These are phyloP conservation scores for Folsomia candida DNA, from an alignment of 2,888 invertebrate species.

Conservation along the genomic window DNA sequence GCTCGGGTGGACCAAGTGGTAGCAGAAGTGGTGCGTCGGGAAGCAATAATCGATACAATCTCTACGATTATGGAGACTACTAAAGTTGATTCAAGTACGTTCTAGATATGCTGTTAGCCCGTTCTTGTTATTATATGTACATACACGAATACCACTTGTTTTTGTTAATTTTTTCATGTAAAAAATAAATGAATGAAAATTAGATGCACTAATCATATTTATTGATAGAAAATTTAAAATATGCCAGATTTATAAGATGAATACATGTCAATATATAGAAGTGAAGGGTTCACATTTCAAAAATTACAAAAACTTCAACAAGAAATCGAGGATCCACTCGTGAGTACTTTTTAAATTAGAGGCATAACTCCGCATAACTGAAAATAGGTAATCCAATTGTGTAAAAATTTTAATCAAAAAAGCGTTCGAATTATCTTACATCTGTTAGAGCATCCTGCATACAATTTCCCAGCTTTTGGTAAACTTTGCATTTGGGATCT, in stretches of 20 bases:
- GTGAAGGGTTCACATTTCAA: background rate
- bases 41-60: too few species aligned
- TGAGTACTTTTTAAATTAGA: conserved; percentile 7
- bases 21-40: too few species aligned
- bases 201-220: too few species aligned
- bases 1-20: background rate
- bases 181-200: too few species aligned
- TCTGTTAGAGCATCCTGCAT: conserved; percentile 34
- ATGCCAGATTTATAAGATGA: background rate
- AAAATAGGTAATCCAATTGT: background rate
- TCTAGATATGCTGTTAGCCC: background rate
- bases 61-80: background rate
- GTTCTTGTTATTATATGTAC: background rate
- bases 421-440: conserved; percentile 13
- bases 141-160: background rate
- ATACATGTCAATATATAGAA: too few species aligned
- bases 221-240: too few species aligned
- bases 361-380: conserved; percentile 13
- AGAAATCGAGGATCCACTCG: too few species aligned
- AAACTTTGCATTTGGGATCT: conserved; percentile 36
- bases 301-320: background rate
- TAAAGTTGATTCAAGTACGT: background rate
- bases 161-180: too few species aligned
- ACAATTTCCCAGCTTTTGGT: conserved; percentile 35
- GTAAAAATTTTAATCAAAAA: background rate